Percentiles rank a stretch among this genome's conserved stretches.
These are phyloP conservation scores for Masticophis lateralis DNA, from an alignment of 2,797 vertebrate species.

Conservation along the genomic window DNA sequence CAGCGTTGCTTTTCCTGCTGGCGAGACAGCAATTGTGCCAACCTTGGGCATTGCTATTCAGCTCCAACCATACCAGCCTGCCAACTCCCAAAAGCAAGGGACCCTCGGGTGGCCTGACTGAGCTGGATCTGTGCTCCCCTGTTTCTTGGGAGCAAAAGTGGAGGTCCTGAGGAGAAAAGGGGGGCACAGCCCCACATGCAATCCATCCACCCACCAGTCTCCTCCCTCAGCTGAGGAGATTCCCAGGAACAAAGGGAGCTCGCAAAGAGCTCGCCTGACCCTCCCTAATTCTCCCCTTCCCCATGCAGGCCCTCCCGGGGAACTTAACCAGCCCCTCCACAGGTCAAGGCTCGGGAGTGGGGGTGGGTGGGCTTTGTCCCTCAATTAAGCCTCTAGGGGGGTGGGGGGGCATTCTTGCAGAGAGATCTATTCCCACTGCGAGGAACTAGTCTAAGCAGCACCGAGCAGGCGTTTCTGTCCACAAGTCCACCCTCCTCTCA, in stretches of 20 bases:
- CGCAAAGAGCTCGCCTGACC: not conserved
- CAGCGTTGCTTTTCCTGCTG: not conserved
- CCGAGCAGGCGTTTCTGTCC: too few relatives aligned
- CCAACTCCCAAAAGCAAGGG: conserved; percentile 4
- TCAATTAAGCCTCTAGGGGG: not conserved
- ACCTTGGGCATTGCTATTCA: conserved; percentile 65
- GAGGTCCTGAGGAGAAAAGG: not conserved
- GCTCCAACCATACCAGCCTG: not conserved
- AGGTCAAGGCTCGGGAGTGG: conserved; percentile 24
- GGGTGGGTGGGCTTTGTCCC: conserved; percentile 1
- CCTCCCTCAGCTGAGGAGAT: not conserved
- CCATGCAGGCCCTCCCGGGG: not conserved
- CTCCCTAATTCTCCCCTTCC: not conserved
- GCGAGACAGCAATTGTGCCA: conserved; percentile 59
- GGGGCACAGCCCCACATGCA: not conserved
- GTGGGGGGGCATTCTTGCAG: not conserved
- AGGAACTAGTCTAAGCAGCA: not conserved
- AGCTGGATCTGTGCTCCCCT: not conserved
- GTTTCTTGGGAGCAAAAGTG: conserved; percentile 11
- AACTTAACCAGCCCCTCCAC: conserved; percentile 43
- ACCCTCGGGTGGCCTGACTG: not conserved
- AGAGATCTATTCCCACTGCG: not conserved
- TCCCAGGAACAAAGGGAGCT: not conserved
- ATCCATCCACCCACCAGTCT: not conserved
- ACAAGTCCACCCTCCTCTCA: not conserved